Conservation (phyloP, 2,113 vertebrate species). For the Potamarius usumacintae region DNA sequence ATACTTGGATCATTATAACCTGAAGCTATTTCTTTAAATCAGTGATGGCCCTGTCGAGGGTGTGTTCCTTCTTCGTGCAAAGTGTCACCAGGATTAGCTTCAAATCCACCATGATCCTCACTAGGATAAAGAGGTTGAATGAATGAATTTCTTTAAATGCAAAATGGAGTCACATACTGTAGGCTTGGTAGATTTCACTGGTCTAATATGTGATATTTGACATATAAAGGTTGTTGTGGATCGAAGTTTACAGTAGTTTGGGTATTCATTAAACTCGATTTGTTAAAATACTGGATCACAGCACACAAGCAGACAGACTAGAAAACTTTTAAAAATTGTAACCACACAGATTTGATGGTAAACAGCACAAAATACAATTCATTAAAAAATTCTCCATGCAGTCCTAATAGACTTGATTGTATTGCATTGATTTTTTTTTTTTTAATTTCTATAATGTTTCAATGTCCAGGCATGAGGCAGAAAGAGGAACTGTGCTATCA, state of each 20-base stretch:
- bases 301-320: background rate
- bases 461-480: background rate
- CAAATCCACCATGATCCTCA: background rate
- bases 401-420: background rate
- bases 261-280: background rate
- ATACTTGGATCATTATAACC: constrained; percentile 56
- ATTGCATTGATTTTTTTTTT: background rate
- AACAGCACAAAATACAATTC: background rate
- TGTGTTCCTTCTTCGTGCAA: background rate
- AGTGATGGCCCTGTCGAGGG: background rate
- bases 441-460: background rate
- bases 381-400: background rate
- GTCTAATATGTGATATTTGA: constrained; percentile 64
- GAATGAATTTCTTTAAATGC: constrained; percentile 64
- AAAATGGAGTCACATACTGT: constrained; percentile 52
- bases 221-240: constrained; percentile 53
- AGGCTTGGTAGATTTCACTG: constrained; percentile 66
- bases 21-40: constrained; percentile 52
- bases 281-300: background rate
- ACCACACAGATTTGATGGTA: background rate
- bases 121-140: background rate
- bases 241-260: constrained; percentile 53
- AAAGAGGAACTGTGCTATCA: background rate
- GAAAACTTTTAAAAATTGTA: background rate
- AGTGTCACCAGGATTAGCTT: background rate